Base-by-base conservation (phyloP, 1,140 invertebrate species). In the Augochlora pura region DNA sequence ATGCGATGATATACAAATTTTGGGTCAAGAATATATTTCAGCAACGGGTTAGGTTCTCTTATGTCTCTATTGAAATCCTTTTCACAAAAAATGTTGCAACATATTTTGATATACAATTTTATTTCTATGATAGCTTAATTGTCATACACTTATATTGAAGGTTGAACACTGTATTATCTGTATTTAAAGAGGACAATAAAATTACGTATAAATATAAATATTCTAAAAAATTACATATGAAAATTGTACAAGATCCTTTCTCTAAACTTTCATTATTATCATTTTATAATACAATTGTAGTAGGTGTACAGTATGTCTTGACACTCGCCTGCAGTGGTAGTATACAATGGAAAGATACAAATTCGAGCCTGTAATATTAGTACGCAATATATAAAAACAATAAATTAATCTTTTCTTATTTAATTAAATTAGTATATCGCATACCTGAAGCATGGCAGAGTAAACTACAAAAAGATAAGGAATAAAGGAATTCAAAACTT, bases 71-170 rank as follows among this genome's bases (percentile, higher is more conserved):
- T 49, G 59, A 69, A 60, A 9, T 21, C 2, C 32, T 23, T 66
- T 18, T 27, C 10, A 54, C 6, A 46, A 39, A 42, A 46, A 23
- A 39, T 75, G 7, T n/a, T 57, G 57, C 42, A 46, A 57, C 25
- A 69, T 69, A 59, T 60, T 69, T 68, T 60, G 8, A 76, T 60
- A 67, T 59, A 68, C 18, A 60, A 68, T 23, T 49, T 54, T 52
- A 12, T n/a, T 60, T 9, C 16, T 42, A 46, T 23, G 5, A 65
- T 60, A 38, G 23, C 12, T 39, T 59, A 46, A 39, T 23, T 60
- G 59, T 14, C 10, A 46, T 42, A 76, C 9, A 76, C 8, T 64
- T 59, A 76, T 42, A 59, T 4, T 49, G 27, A 76, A 69, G 67
- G 25, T 67, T 66, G 23, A 59, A 57, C 23, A 59, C 49, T 66